Conservation (phyloP, 2,797 vertebrate species). For the Cossypha dichroa region DNA sequence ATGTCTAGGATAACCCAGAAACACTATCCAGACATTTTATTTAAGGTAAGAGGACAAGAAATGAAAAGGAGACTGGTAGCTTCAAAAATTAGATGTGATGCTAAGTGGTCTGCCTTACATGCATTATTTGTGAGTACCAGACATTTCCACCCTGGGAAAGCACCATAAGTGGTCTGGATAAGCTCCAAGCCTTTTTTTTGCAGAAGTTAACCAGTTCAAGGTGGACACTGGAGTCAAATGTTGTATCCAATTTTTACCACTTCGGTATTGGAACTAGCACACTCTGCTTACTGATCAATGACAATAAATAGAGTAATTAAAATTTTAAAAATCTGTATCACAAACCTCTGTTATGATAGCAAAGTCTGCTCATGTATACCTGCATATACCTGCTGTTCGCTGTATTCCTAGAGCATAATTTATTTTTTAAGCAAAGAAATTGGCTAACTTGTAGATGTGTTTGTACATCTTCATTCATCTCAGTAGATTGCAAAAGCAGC, state of each 20-base stretch:
- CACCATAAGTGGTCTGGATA: not conserved
- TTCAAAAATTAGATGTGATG: not conserved
- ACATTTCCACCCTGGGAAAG: not conserved
- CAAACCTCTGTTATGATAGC: not conserved
- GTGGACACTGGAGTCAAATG: not conserved
- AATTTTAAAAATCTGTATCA: not conserved
- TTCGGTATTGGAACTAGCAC: not conserved
- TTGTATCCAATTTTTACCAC: not conserved
- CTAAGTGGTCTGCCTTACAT: not conserved
- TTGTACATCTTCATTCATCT: not conserved
- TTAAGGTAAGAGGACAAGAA: not conserved
- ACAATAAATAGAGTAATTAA: not conserved
- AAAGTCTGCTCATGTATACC: not conserved
- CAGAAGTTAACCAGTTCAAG: not conserved
- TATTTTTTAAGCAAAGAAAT: not conserved
- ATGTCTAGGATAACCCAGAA: not conserved
- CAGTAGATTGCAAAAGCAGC: not conserved
- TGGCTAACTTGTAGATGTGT: not conserved
- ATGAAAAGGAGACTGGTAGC: not conserved
- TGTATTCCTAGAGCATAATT: rapidly evolving
- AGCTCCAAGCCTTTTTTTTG: not conserved
- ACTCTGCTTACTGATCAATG: not conserved
- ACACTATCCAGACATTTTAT: not conserved
- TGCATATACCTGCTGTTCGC: not conserved
- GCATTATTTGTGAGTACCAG: not conserved